These are phyloP conservation scores for Xanthia togata DNA, from an alignment of 2,888 invertebrate genomes.

Conservation along the genomic window DNA sequence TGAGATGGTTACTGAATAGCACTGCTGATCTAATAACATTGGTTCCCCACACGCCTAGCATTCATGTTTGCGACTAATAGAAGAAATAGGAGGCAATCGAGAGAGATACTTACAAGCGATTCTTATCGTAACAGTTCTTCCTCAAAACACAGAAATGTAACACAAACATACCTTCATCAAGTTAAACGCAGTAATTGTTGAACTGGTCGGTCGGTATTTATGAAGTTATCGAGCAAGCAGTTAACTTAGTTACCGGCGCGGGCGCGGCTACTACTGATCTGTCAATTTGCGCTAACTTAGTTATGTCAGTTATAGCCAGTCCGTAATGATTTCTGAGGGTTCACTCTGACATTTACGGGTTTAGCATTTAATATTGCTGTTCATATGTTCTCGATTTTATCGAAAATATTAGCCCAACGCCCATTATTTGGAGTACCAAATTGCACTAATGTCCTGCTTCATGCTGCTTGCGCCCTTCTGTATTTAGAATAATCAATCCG, in stretches of 20 bases:
- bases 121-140: neutral
- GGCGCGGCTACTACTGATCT: conserved; percentile 13
- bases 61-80: neutral
- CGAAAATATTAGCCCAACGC: neutral
- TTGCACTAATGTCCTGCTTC: neutral
- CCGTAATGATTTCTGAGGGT: neutral
- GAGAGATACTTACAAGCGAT: no score
- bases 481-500: neutral
- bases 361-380: neutral
- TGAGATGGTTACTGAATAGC: no score
- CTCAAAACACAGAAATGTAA: neutral
- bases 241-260: conserved; percentile 21
- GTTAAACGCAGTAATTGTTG: neutral
- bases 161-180: neutral
- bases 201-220: neutral
- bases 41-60: neutral
- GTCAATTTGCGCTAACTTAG: conserved; percentile 24
- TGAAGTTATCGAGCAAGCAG: conserved; percentile 5
- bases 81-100: neutral
- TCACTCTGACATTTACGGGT: neutral
- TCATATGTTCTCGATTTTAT: neutral
- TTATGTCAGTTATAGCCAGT: conserved; percentile 15
- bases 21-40: no score
- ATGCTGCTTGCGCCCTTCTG: neutral
- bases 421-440: neutral